Percentiles rank a stretch among this genome's conserved stretches.
Conservation (phyloP, 2,888 invertebrate species). For the Protonemura montana region DNA sequence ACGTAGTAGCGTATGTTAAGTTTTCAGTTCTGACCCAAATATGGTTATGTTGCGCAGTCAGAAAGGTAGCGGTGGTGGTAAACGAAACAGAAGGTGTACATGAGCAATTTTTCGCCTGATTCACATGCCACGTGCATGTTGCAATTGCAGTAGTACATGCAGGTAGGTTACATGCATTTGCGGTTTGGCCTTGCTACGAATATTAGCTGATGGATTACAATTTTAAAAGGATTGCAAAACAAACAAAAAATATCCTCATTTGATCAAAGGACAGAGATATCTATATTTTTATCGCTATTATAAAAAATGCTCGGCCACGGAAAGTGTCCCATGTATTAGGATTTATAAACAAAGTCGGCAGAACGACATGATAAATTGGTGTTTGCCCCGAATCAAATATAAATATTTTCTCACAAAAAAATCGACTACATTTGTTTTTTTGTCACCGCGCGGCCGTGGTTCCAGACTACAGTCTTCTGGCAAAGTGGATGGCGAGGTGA, state of each 20-base stretch:
- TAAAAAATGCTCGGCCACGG: not conserved
- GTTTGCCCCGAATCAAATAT: constrained; percentile 28
- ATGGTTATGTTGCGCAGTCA: not conserved
- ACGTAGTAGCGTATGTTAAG: not conserved
- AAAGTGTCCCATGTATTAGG: not conserved
- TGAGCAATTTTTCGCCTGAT: not conserved
- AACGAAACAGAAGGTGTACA: constrained; percentile 21
- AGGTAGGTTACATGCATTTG: not conserved
- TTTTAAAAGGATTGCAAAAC: not conserved
- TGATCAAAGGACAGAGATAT: not conserved
- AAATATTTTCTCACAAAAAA: constrained; percentile 30
- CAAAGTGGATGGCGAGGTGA: not conserved
- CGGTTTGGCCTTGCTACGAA: not conserved
- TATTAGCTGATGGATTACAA: not conserved
- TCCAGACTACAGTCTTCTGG: not conserved
- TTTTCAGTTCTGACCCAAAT: constrained; percentile 21
- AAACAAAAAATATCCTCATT: not conserved
- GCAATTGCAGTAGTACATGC: not conserved
- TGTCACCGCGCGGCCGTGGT: not conserved
- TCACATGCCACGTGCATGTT: constrained; percentile 4
- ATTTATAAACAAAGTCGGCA: not conserved
- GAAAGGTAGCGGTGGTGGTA: not conserved
- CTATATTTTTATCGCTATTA: not conserved
- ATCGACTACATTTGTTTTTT: not conserved
- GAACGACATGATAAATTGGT: not conserved